Conservation (phyloP, 2,888 invertebrate species). For the Crocallis elinguaria region DNA sequence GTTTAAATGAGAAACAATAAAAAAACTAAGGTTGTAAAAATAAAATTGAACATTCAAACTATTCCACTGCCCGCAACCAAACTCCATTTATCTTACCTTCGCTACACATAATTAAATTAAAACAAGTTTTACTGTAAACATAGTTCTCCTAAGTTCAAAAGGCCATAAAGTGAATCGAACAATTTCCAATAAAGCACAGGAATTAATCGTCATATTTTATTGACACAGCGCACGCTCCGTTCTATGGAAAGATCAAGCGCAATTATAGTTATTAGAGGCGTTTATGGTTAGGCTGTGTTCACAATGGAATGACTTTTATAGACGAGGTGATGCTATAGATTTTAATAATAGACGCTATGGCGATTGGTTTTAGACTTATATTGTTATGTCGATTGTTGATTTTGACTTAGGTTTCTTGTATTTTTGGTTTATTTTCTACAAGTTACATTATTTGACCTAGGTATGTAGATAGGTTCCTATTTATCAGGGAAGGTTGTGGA, state of each 20-base stretch:
- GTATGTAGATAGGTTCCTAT: too few relatives aligned
- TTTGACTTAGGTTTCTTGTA: too few relatives aligned
- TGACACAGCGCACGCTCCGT: conserved; percentile 40
- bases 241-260: conserved; percentile 2
- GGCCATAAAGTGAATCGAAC: conserved; percentile 22
- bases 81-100: background rate
- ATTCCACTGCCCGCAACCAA: too few relatives aligned
- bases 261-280: conserved; percentile 6
- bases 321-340: background rate
- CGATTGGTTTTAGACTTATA: too few relatives aligned
- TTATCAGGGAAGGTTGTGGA: too few relatives aligned
- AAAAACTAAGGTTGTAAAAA: too few relatives aligned
- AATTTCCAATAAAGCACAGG: conserved; percentile 41
- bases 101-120: background rate
- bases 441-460: too few relatives aligned
- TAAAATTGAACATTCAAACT: too few relatives aligned
- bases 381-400: too few relatives aligned
- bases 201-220: conserved; percentile 44
- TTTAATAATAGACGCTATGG: too few relatives aligned
- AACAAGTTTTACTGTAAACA: background rate
- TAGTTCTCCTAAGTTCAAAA: conserved; percentile 12
- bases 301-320: background rate
- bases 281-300: background rate
- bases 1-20: too few relatives aligned
- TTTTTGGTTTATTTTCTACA: too few relatives aligned